phyloP scores from a whole-genome alignment of 2,113 vertebrate species.

The Alosa alosa region DNA sequence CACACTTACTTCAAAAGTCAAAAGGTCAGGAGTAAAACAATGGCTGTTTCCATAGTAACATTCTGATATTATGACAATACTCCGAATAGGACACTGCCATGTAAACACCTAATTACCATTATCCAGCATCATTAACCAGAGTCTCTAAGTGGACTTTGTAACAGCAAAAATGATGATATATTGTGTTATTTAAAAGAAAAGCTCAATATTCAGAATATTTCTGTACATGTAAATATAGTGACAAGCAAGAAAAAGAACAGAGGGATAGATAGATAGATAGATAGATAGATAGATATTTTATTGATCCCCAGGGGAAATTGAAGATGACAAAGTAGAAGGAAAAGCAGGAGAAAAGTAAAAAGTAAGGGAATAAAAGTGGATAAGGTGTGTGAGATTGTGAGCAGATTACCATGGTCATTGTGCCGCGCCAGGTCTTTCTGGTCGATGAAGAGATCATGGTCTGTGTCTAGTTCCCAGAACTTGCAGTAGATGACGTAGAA shows the following conservation, averaged over 20 bases:
- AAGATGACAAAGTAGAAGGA: neutral
- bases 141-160: no score
- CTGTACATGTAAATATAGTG: neutral
- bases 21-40: neutral
- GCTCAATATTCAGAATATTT: no score
- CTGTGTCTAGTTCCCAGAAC: slow-evolving; percentile 96
- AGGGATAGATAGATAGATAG: no score
- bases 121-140: no score
- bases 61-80: no score
- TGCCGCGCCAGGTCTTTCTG: slow-evolving; percentile 86
- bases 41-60: no score
- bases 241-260: neutral
- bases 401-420: slow-evolving; percentile 83
- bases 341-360: slow-evolving; percentile 2
- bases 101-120: no score
- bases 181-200: no score
- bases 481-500: slow-evolving; percentile 98
- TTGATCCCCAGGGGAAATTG: no score
- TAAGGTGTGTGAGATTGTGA: neutral
- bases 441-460: slow-evolving; percentile 93
- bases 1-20: neutral
- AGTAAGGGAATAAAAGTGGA: neutral
- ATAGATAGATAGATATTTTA: no score
- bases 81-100: no score
- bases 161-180: no score